These are phyloP conservation scores for Bubalus kerabau DNA, from an alignment of 2,113 vertebrate species.

Conservation along the genomic window DNA sequence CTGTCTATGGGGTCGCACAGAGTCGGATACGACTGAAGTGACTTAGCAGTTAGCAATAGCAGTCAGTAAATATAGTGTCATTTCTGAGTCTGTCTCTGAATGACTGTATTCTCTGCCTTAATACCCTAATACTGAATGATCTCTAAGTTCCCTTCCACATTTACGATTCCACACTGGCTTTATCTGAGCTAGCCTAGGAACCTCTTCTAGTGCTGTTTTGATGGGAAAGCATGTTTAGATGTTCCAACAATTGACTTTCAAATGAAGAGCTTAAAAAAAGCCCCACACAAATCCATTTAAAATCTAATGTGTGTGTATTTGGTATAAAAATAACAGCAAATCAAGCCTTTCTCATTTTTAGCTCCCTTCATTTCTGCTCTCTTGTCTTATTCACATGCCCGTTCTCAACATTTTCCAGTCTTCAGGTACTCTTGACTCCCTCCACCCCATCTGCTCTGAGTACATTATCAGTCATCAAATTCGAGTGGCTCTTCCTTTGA, in stretches of 20 bases:
- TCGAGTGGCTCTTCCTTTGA: background rate
- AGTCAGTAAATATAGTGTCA: background rate
- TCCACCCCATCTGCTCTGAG: background rate
- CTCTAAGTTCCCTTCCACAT: too few relatives aligned
- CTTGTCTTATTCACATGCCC: background rate
- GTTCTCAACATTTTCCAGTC: background rate
- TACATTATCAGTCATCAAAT: background rate
- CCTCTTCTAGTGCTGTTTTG: background rate
- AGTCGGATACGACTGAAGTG: too few relatives aligned
- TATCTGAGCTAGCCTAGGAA: background rate
- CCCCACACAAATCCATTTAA: background rate
- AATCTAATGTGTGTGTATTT: background rate
- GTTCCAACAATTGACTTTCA: background rate
- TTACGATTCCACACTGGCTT: background rate
- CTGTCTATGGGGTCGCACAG: too few relatives aligned
- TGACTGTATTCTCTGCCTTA: background rate
- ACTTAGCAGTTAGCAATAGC: too few relatives aligned
- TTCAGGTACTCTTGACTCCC: background rate
- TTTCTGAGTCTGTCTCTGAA: background rate
- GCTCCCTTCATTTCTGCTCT: background rate
- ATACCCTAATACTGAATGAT: accelerated
- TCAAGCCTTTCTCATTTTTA: background rate
- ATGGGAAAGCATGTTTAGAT: background rate
- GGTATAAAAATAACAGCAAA: background rate
- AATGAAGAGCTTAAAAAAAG: background rate